phyloP scores from a whole-genome alignment of 2,113 vertebrate genomes.

The Clarias gariepinus region DNA sequence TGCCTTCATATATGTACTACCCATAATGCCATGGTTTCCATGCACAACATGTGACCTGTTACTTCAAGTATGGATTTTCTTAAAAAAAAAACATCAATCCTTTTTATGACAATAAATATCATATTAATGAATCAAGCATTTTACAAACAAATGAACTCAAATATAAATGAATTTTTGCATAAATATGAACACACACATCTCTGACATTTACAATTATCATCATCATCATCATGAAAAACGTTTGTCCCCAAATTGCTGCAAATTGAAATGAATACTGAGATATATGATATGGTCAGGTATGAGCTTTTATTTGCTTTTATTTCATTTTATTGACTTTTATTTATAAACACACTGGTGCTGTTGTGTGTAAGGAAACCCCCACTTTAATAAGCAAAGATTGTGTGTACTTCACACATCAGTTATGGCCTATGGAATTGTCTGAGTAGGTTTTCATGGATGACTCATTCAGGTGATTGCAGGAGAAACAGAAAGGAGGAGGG shows the following conservation, averaged over 20 bases:
- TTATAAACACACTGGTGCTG: background rate
- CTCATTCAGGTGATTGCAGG: slow-evolving; percentile 46
- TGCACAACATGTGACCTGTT: no score
- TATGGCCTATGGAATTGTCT: slow-evolving; percentile 28
- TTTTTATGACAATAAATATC: no score
- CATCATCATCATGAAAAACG: background rate
- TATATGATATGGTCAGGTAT: background rate
- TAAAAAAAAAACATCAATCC: no score
- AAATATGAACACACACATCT: no score
- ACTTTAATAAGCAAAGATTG: slow-evolving; percentile 34
- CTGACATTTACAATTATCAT: no score
- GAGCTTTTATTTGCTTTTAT: background rate
- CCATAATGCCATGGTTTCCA: no score
- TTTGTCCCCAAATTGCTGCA: background rate
- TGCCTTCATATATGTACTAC: no score
- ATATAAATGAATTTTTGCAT: no score
- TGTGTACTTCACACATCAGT: slow-evolving; percentile 28
- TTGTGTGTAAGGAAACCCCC: slow-evolving; percentile 32
- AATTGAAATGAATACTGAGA: background rate
- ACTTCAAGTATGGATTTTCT: no score
- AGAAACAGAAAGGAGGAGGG: slow-evolving; percentile 1
- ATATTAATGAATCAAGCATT: no score
- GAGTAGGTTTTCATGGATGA: slow-evolving; percentile 50
- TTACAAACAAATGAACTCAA: no score
- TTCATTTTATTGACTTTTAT: background rate